Base-by-base conservation (phyloP, 2,797 vertebrate species). In the Falco novaeseelandiae region DNA sequence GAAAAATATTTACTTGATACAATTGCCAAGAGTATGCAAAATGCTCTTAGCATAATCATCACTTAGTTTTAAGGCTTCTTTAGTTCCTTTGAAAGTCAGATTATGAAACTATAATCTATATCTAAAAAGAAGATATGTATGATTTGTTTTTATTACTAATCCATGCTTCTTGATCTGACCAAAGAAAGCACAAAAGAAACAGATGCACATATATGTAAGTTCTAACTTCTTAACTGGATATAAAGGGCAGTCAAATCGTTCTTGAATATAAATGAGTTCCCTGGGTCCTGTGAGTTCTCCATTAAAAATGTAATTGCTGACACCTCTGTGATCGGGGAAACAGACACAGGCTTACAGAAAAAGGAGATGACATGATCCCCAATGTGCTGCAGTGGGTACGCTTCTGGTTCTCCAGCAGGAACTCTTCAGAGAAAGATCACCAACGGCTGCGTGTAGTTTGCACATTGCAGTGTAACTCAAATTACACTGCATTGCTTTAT, bases 1-100 rank as follows among this genome's bases (percentile, higher is more conserved):
- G 40, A 59, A 87, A 93, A 90, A 63, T 92, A 95, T 85, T 93
- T 90, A 84, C 67, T 74, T 69, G 54, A 79, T 19, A 32, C 19
- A 57, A 51, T 19, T 40, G 55, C 22, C 59, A 88, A 66, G n/a
- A 57, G 36, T 69, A 90, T 49, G 54, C 85, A 40, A 85, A 85
- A 83, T 40, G 27, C 36, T 88, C 51, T 85, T 59, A 72, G 30
- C 19, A 90, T n/a, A 80, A 85, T 44, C n/a, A 59, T 42, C 1
- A 69, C 48, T 57, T 61, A 65, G 44, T 67, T 85, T 87, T 67
- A 83, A 80, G 74, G 38, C 23, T 79, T 87, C 66, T 87, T 61
- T 52, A 58, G 8, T 44, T 69, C 36, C 36, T 59, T 48, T 77
- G 67, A 69, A 89, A 88, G n/a, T 69, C 49, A 72, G 49, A 83